Base-by-base conservation (phyloP, 2,888 invertebrate genomes). In the Agrochola lota region DNA sequence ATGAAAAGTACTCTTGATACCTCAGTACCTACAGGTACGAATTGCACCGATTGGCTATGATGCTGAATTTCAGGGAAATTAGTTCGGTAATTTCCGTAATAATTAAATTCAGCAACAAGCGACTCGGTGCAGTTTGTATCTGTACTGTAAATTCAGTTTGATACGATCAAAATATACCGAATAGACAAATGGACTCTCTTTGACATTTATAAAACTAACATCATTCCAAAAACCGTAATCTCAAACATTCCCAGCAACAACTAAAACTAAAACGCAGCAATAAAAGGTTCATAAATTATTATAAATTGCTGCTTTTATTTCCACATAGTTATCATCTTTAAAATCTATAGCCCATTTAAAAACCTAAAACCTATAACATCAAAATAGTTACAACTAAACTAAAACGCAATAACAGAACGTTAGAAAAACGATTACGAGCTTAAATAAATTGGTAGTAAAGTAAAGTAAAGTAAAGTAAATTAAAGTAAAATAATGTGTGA, bases 401-500 rank as follows among this genome's bases (percentile, higher is more conserved):
- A 60, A 72, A 68, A 64, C 30, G 52, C n/a, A 84, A 60, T 59
- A 78, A 74, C 30, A 43, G 12, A 74, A 70, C 26, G 30, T 59
- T 74, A 59, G 12, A 67, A 69, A 79, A 79, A 75, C 73, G 49
- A 75, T 78, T 85, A 80, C 81, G 64, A 83, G 71, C 71, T 26
- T 62, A 43, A 77, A 77, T 86, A 80, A 35, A 80, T 81, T 85
- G 71, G 79, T 81, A 69, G 81, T 85, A 78, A 78, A 81, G 64
- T 66, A 74, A 62, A 30, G 30, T 30, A 30, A 60, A 84, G 66
- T 46, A 52, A 62, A 84, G 46, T 46, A 52, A 55, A 82, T 75
- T 83, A 81, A 78, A 80, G 55, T 67, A 74, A 84, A 82, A 87
- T 87, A 83, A 88, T 87, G 84, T 90, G 88, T 85, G 88, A 89